Conservation (phyloP, 2,888 invertebrate species). For the Melipona beecheii region DNA sequence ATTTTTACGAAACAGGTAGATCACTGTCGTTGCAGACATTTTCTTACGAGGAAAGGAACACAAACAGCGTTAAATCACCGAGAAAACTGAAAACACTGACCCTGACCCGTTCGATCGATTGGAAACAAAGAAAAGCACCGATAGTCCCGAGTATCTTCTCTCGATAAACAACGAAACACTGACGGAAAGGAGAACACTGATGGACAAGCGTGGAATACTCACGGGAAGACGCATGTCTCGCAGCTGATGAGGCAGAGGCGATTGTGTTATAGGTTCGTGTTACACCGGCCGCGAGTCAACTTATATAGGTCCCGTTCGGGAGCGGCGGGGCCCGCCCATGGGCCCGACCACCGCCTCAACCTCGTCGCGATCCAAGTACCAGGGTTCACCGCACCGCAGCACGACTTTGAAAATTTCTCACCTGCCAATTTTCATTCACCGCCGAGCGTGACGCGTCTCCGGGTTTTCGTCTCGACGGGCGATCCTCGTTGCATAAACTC, state of each 20-base stretch:
- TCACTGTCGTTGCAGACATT: neutral
- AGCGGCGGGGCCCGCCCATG: conserved; percentile 83
- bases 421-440: conserved; percentile 42
- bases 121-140: neutral
- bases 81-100: too few species aligned
- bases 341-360: conserved; percentile 80
- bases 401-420: conserved; percentile 71
- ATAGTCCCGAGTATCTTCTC: neutral
- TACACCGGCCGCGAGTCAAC: conserved; percentile 77
- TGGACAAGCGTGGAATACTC: conserved; percentile 69
- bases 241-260: conserved; percentile 76
- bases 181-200: neutral
- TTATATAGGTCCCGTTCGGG: conserved; percentile 83
- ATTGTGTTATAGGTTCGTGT: conserved; percentile 81
- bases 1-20: neutral
- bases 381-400: conserved; percentile 61
- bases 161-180: neutral
- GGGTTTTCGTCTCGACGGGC: conserved; percentile 9
- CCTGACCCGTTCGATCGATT: too few species aligned
- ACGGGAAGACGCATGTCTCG: conserved; percentile 78
- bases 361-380: conserved; percentile 63
- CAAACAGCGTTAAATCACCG: too few species aligned
- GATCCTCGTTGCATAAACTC: neutral
- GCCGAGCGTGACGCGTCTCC: conserved; percentile 34
- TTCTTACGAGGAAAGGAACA: neutral